Base-by-base conservation (phyloP, 1,140 invertebrate genomes). In the Mizuhopecten yessoensis region DNA sequence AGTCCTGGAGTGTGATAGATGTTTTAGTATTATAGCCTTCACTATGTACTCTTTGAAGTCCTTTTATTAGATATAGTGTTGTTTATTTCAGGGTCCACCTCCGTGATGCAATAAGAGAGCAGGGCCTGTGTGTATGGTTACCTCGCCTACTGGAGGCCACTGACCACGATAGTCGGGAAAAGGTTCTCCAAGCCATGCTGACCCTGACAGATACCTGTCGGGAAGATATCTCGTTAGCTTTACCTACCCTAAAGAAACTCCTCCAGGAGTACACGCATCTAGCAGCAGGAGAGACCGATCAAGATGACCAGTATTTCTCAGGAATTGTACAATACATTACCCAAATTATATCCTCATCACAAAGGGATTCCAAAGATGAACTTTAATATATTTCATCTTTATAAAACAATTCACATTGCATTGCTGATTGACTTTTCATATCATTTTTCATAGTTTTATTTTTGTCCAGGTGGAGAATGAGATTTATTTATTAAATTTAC, bases 231-330 rank as follows among this genome's bases (percentile, higher is more conserved):
- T 0, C 29, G 29, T 29, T n/a, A n/a, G 57, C 57, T 75, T 29
- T 29, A 29, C 29, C 57, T 75, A 17, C 29, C 9, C 57, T 75
- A 29, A 23, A 75, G 11, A 75, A 75, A 0, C 57, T 75, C n/a
- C 57, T 75, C 23, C 15, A 75, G 57, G 57, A 75, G n/a, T 75
- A 75, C 57, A 29, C 57, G 1, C 5, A n/a, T 29, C 29, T 75
- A 75, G 57, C 57, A 29, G 57, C 57, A 75, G 57, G 17, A 29
- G 57, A 75, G 17, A 75, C n/a, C 5, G 57, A 75, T 29, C 57
- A 75, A 75, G 57, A 75, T 29, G 57, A 75, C 29, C 57, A 75
- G 57, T 75, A 75, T 75, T 75, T 75, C 29, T 29, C 57, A 75
- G 57, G 57, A 75, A 75, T 75, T 5, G n/a, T n/a, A 75, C 57